Base-by-base conservation (phyloP, 2,888 invertebrate genomes). In the Lasius platythorax region DNA sequence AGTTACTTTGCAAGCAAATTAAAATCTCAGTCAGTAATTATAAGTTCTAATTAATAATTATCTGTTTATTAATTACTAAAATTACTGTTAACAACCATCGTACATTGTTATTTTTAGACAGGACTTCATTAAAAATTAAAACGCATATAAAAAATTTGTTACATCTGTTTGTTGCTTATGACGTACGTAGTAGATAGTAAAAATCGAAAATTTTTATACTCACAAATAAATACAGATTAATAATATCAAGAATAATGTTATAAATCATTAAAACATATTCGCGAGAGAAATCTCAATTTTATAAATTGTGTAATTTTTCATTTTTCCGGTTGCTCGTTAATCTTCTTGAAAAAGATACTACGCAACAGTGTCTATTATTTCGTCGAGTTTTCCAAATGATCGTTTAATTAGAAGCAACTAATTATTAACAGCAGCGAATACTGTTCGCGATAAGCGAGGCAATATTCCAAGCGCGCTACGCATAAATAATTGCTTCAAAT, bases 321-420 rank as follows among this genome's bases (percentile, higher is more conserved):
- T 40, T 53, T 53, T 53, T 58, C 15, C 2, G 6, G 30, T 53
- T 6, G 37, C 28, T 78, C 28, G 53, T 67, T 78, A 56, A 56
- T 56, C n/a, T n/a, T 9, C 2, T 28, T 15, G 9, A 78, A 78
- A 67, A 67, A 76, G 28, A 40, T 58, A 40, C 58, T 58, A 43
- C 12, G 28, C 15, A 8, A 53, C 53, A 8, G n/a, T 46, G 30
- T 37, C 40, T 56, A 30, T 75, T 56, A 46, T 72, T 70, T 72
- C 37, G 15, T 46, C 72, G 43, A 53, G 5, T 43, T 79, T 46
- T 23, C 46, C 79, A 18, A 61, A 33, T 63, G n/a, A 79, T 46
- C 58, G 63, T 43, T 82, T 73, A 74, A 74, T 82, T 74, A 74
- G 40, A 11, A 64, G 11, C n/a, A 50, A 15, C 63, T 53, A 73